These are phyloP conservation scores for Falco rusticolus DNA, from an alignment of 2,797 vertebrate genomes.

Conservation along the genomic window DNA sequence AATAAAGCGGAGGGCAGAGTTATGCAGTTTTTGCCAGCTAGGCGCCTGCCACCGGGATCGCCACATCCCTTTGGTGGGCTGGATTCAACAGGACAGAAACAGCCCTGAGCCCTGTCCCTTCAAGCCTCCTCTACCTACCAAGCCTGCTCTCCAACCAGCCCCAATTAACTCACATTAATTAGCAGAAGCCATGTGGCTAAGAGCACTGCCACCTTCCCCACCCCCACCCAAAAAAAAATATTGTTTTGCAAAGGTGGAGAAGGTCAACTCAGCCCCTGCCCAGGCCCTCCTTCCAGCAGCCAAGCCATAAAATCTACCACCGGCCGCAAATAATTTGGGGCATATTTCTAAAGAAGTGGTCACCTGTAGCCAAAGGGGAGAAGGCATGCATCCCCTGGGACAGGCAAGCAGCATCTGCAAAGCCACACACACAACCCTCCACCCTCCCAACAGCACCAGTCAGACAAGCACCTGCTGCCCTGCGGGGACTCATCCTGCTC, in stretches of 20 bases:
- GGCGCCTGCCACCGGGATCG: background rate
- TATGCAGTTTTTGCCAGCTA: background rate
- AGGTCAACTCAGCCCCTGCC: background rate
- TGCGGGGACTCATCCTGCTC: background rate
- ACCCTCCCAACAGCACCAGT: accelerated
- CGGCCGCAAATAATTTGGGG: background rate
- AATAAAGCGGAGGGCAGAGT: background rate
- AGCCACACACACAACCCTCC: background rate
- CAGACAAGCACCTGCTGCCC: background rate
- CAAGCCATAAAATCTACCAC: accelerated
- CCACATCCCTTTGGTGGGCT: background rate
- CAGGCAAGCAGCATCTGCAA: background rate
- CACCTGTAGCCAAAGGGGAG: background rate
- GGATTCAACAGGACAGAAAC: background rate
- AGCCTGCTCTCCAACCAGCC: background rate
- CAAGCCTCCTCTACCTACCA: background rate
- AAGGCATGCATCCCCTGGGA: background rate
- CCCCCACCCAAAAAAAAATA: background rate
- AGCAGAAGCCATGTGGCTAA: background rate
- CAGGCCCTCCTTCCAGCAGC: background rate
- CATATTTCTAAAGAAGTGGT: background rate
- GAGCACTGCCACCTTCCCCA: background rate
- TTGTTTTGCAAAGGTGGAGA: background rate
- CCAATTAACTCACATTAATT: background rate
- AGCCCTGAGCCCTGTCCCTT: background rate